Evolutionary conservation across 2,888 invertebrate species (phyloP).

Genomic region (Arge pagana): DNA sequence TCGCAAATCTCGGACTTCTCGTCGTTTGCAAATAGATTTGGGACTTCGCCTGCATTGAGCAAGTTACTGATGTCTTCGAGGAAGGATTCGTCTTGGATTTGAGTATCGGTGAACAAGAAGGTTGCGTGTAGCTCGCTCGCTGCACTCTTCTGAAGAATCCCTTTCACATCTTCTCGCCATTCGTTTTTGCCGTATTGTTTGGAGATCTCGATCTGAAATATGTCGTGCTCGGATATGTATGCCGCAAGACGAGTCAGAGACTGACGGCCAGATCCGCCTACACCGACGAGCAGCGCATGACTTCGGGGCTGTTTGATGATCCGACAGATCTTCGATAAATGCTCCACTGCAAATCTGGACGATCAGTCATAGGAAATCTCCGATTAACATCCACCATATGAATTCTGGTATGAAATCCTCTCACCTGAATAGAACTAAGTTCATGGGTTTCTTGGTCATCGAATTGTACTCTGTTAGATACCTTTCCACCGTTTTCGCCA

Average conservation of each 20-base stretch:
- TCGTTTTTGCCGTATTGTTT: conserved; percentile 81
- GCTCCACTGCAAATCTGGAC: conserved; percentile 88
- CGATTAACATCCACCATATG: not conserved
- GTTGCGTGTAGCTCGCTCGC: conserved; percentile 84
- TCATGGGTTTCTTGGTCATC: conserved; percentile 96
- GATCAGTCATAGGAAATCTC: not conserved
- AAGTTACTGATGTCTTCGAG: conserved; percentile 92
- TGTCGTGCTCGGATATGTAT: conserved; percentile 91
- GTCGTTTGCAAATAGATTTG: conserved; percentile 83
- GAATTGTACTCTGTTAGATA: conserved; percentile 91
- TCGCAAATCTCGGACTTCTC: conserved; percentile 91
- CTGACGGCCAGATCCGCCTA: conserved; percentile 92
- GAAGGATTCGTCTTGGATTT: conserved; percentile 93
- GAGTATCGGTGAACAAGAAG: conserved; percentile 89
- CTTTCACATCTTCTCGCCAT: conserved; percentile 91
- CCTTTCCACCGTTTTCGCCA: conserved; percentile 80
- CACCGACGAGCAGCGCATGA: conserved; percentile 87
- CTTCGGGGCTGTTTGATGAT: conserved; percentile 90
- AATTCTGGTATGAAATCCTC: too few species aligned
- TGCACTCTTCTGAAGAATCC: conserved; percentile 77
- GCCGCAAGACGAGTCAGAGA: conserved; percentile 86
- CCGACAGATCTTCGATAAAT: conserved; percentile 87
- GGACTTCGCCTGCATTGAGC: conserved; percentile 91
- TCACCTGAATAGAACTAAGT: conserved; percentile 85
- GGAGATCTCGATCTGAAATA: conserved; percentile 91